These are phyloP conservation scores for Corydoras sp. DNA, from an alignment of 2,113 vertebrate genomes.

Conservation along the genomic window DNA sequence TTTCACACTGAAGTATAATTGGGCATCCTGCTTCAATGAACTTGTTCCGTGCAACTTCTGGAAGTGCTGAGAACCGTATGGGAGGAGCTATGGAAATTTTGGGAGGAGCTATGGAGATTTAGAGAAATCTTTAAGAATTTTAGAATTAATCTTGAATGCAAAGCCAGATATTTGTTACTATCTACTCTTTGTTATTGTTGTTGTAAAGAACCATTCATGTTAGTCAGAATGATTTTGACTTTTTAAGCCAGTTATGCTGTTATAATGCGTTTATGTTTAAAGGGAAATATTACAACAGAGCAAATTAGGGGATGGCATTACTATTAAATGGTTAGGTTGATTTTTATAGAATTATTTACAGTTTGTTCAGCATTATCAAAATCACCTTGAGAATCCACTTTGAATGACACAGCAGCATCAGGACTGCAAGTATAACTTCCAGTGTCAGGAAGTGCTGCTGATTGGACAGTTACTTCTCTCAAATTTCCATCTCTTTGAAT, in stretches of 20 bases:
- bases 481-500: conserved; percentile 70
- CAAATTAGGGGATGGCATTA: no score
- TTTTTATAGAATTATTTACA: no score
- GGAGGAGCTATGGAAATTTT: conserved; percentile 52
- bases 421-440: conserved; percentile 80
- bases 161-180: no score
- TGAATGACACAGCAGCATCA: conserved; percentile 77
- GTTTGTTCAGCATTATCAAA: background rate
- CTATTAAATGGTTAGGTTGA: no score
- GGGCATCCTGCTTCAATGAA: conserved; percentile 61
- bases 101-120: conserved; percentile 36
- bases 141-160: no score
- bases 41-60: conserved; percentile 61
- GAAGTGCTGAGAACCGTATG: conserved; percentile 58
- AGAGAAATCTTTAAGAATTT: conserved; percentile 21
- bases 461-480: conserved; percentile 71
- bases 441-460: conserved; percentile 68
- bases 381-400: conserved; percentile 80
- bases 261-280: no score
- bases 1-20: conserved; percentile 63
- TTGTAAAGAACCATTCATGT: no score
- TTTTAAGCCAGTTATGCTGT: no score
- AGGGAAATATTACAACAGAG: no score
- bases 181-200: no score
- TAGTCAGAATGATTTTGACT: no score